Evolutionary conservation across 2,113 vertebrate species (phyloP), one percentile per base, ranked within the genome.

Genomic region (Thermophis baileyi): DNA sequence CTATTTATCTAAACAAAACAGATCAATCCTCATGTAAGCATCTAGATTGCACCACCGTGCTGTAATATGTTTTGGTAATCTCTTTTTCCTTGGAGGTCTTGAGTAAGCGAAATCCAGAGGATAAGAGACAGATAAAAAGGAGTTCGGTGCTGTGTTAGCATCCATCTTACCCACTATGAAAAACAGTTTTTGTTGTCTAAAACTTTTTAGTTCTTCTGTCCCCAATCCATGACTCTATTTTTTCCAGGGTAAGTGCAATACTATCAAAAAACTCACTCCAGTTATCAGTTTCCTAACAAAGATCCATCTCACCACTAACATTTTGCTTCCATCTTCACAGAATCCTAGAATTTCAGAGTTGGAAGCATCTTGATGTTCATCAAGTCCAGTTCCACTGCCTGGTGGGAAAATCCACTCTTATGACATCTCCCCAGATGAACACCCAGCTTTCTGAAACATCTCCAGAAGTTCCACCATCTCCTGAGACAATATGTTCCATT

Each of bases 161-260:
- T 91, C 53, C 93, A 18, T 51, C 54, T 90, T 89, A 89, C 22
- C 46, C 30, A 86, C 46, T 90, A 1, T 16, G 55, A 87, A 57
- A 91, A 57, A 91, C 95, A 95, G 46, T 86, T 25, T 85, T 92
- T 55, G 87, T 46, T 6, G 6, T 91, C 30, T 95, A 63, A 93
- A 74, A 95, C 27, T 93, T 93, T 86, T 92, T 27, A 92, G 93
- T 91, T 95, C 92, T 51, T 94, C 18, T 92, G 69, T 88, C 92
- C 92, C 54, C 50, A 92, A 96, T 85, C 9, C 25, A 40, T 44
- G 25, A 89, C 12, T 14, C 40, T 46, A 25, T 74, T 86, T 86
- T 44, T 86, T 11, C 35, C 16, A 54, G 18, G 49, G 94, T 90
- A 10, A 92, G 91, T 96, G 93, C 93, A 97, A 93, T 90, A 94